Evolutionary conservation across 2,797 vertebrate species (phyloP).

Genomic region (Malacoctenus gilli): DNA sequence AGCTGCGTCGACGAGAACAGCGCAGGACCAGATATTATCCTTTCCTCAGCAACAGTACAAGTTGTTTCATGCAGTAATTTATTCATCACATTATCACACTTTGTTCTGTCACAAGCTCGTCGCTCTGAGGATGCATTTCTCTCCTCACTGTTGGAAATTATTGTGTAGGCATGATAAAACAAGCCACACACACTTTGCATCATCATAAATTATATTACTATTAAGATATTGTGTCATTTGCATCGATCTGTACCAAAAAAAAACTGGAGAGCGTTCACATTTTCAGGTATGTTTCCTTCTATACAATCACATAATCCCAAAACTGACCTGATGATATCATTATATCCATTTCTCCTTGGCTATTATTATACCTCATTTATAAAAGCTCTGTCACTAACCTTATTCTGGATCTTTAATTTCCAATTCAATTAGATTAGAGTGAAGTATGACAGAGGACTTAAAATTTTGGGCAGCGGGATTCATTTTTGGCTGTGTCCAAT

Average conservation of each 20-base stretch:
- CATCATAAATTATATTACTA: not conserved
- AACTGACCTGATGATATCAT: slow-evolving; percentile 61
- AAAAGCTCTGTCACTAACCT: slow-evolving; percentile 74
- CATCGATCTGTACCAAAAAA: not conserved
- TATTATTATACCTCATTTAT: slow-evolving; percentile 78
- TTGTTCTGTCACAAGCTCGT: slow-evolving; percentile 1
- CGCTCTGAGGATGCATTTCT: not conserved
- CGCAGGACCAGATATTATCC: no score
- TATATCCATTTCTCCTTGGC: slow-evolving; percentile 67
- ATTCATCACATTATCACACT: no score
- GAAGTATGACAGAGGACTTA: slow-evolving; percentile 68
- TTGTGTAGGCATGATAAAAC: no score
- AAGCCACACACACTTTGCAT: not conserved
- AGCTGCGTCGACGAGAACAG: slow-evolving; percentile 9
- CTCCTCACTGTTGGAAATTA: not conserved
- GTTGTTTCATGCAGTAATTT: no score
- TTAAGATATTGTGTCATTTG: no score
- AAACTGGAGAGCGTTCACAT: slow-evolving; percentile 9
- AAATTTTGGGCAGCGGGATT: slow-evolving; percentile 37
- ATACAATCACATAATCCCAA: slow-evolving; percentile 39
- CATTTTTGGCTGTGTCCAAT: slow-evolving; percentile 55
- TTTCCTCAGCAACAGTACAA: not conserved
- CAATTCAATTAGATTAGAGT: slow-evolving; percentile 72
- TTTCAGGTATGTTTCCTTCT: slow-evolving; percentile 29
- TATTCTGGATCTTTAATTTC: slow-evolving; percentile 76